These are phyloP conservation scores for Pseudopleuronectes americanus DNA, from an alignment of 2,797 vertebrate genomes.

Conservation along the genomic window DNA sequence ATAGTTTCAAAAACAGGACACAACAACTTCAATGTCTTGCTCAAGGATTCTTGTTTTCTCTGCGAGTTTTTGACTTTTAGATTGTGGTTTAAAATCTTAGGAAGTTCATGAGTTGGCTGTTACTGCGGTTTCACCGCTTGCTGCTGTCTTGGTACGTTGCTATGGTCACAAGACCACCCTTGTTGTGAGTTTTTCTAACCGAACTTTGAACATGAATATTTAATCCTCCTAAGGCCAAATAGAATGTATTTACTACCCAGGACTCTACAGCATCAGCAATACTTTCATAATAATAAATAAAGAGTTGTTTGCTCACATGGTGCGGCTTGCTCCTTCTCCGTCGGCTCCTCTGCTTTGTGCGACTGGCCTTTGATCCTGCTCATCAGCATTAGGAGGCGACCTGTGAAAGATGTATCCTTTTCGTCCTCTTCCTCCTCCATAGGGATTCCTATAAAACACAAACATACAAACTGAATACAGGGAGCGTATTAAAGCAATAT, in stretches of 20 bases:
- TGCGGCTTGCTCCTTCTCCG: constrained; percentile 85
- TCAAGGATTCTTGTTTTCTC: neutral
- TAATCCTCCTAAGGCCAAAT: neutral
- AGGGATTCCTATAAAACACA: constrained; percentile 89
- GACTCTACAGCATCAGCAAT: neutral
- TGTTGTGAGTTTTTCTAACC: neutral
- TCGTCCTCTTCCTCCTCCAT: constrained; percentile 92
- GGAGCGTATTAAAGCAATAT: constrained; percentile 29
- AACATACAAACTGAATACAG: constrained; percentile 24
- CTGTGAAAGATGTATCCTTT: constrained; percentile 89
- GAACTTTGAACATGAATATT: neutral
- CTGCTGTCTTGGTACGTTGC: constrained; percentile 1
- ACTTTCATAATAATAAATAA: neutral
- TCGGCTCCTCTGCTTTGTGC: constrained; percentile 86
- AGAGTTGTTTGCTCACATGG: constrained; percentile 85
- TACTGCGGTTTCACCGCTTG: neutral
- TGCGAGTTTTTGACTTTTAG: constrained; percentile 1
- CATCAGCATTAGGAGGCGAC: constrained; percentile 90
- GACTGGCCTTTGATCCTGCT: constrained; percentile 92
- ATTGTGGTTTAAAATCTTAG: neutral
- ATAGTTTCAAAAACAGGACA: neutral
- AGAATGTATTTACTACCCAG: neutral
- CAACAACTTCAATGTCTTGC: constrained; percentile 1
- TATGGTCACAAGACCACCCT: neutral
- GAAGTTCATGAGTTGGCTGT: neutral